A percentile compares a stretch with the other conserved stretches of the same genome.
These are phyloP conservation scores for Nannoperca obscura DNA, from an alignment of 2,797 vertebrate genomes.

Conservation along the genomic window DNA sequence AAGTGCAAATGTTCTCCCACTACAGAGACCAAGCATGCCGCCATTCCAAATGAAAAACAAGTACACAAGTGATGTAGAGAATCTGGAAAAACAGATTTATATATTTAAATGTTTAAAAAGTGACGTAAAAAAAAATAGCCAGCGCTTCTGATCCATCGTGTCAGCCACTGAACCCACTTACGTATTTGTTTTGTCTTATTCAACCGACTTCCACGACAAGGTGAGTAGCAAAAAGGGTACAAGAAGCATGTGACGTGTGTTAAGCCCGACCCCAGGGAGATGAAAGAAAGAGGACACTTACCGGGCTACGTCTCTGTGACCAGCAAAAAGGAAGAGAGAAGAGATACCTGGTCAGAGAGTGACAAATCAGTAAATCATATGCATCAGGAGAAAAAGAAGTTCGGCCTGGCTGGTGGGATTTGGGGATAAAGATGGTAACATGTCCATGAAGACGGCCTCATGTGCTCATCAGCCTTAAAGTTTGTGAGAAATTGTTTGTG, in stretches of 20 bases:
- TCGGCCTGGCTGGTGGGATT: constrained; percentile 21
- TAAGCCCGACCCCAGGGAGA: constrained; percentile 45
- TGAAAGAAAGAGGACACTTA: constrained; percentile 84
- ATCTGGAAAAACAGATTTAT: neutral
- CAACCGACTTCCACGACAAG: neutral
- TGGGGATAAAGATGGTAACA: constrained; percentile 3
- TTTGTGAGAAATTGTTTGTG: neutral
- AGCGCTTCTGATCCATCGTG: constrained; percentile 13
- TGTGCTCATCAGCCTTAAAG: neutral
- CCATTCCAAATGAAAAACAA: constrained; percentile 45
- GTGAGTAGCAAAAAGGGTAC: constrained; percentile 40
- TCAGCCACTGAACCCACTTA: constrained; percentile 21
- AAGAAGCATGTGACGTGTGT: constrained; percentile 29
- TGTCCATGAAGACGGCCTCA: neutral
- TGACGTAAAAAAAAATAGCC: constrained; percentile 8
- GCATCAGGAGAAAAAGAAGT: constrained; percentile 35
- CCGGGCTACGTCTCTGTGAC: constrained; percentile 99
- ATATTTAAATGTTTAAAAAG: constrained; percentile 1
- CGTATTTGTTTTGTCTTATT: constrained; percentile 14
- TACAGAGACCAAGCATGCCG: constrained; percentile 36
- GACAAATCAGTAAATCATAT: constrained; percentile 90
- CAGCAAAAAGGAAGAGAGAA: constrained; percentile 99
- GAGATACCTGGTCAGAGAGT: constrained; percentile 98
- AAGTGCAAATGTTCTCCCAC: constrained; percentile 49
- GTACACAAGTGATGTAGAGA: constrained; percentile 30